phyloP scores from a whole-genome alignment of 2,797 vertebrate species.

The Cichlasoma orientale region DNA sequence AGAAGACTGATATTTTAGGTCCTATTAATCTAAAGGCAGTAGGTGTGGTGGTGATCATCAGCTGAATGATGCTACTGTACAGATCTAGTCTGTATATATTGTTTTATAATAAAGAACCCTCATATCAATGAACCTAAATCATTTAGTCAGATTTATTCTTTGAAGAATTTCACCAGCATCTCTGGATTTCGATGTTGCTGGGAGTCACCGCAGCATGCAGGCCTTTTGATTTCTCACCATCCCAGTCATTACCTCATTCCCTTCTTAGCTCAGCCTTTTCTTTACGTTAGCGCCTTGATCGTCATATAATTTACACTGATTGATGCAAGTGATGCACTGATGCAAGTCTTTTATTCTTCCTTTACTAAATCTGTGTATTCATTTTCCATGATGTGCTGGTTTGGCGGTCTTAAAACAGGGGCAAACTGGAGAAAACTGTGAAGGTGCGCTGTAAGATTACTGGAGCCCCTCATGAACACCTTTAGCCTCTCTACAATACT shows the following conservation, averaged over 20 bases:
- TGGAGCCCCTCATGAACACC: not conserved
- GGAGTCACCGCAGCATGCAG: not conserved
- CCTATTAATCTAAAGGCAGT: not conserved
- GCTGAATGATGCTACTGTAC: not conserved
- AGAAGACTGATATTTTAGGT: not conserved
- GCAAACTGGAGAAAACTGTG: not conserved
- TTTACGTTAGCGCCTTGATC: not conserved
- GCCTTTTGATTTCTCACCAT: not conserved
- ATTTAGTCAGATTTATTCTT: not conserved
- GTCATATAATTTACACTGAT: not conserved
- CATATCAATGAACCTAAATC: not conserved
- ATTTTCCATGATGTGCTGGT: not conserved
- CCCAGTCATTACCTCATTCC: not conserved
- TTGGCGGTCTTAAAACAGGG: not conserved
- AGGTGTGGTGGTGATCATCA: not conserved
- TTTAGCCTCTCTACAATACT: not conserved
- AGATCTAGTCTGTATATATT: not conserved
- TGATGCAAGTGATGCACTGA: too few species aligned
- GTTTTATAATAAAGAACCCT: not conserved
- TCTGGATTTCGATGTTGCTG: not conserved
- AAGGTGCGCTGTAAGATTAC: not conserved
- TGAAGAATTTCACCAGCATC: not conserved
- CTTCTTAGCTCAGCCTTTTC: not conserved
- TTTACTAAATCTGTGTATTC: not conserved
- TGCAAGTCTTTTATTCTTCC: not conserved